These are phyloP conservation scores for Cataglyphis cursor DNA, from an alignment of 2,888 invertebrate species.

Conservation along the genomic window DNA sequence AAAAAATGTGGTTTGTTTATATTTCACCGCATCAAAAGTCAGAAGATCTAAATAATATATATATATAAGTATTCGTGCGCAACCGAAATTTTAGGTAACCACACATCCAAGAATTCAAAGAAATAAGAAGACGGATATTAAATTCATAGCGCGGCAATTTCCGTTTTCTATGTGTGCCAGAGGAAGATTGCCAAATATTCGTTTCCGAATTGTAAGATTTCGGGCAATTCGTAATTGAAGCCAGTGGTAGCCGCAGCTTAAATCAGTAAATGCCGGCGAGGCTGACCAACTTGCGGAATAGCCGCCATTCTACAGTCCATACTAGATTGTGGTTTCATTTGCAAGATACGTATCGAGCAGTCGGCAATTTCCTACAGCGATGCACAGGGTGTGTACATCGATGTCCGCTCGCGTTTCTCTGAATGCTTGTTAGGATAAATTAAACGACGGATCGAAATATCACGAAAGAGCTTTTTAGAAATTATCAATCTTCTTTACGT, in stretches of 20 bases:
- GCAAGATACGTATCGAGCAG: constrained; percentile 55
- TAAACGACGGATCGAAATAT: neutral
- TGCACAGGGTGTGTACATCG: constrained; percentile 17
- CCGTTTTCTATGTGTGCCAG: constrained; percentile 35
- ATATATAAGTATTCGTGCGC: neutral
- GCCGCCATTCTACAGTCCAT: constrained; percentile 46
- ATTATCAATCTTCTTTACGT: neutral
- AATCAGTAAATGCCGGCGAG: constrained; percentile 62
- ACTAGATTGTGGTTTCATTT: constrained; percentile 55
- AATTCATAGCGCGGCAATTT: constrained; percentile 16
- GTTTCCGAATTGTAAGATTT: constrained; percentile 59
- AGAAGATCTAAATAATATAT: neutral
- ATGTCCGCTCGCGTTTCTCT: constrained; percentile 1
- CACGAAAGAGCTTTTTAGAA: too few relatives aligned
- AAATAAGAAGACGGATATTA: neutral
- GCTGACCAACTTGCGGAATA: constrained; percentile 41
- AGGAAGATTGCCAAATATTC: constrained; percentile 60
- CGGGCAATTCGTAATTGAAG: constrained; percentile 71
- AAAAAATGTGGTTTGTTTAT: neutral
- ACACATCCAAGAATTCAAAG: neutral
- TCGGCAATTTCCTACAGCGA: constrained; percentile 52
- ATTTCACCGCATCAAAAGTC: neutral
- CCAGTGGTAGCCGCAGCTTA: constrained; percentile 60
- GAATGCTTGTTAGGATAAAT: constrained; percentile 12
- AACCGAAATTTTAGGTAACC: neutral